Conservation (phyloP, 1,140 invertebrate species). For the Popillia japonica region DNA sequence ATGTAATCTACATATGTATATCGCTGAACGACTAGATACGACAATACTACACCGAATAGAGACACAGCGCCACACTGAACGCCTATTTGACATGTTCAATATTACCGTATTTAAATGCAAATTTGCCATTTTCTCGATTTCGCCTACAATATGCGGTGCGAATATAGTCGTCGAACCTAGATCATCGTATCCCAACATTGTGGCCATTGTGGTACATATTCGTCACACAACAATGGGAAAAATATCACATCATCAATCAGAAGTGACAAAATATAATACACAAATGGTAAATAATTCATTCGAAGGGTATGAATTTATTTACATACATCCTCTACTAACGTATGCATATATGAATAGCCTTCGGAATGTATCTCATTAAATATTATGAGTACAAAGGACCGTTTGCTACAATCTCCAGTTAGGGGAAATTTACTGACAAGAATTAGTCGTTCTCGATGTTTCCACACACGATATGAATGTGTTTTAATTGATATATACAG, state of each 20-base stretch:
- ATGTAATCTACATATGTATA: no score
- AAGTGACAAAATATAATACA: conserved; percentile 7
- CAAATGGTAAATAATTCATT: conserved; percentile 16
- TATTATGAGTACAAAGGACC: neutral
- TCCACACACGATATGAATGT: no score
- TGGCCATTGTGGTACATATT: neutral
- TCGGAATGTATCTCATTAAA: neutral
- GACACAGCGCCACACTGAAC: no score
- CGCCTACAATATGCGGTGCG: neutral
- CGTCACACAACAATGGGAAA: conserved; percentile 8
- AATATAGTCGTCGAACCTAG: neutral
- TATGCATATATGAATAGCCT: neutral
- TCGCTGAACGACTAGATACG: no score
- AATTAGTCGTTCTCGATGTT: no score
- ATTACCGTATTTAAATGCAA: neutral
- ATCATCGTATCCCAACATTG: neutral
- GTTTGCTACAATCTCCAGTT: no score
- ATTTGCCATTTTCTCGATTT: neutral
- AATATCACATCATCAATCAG: conserved; percentile 11
- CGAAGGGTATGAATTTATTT: neutral
- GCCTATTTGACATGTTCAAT: neutral
- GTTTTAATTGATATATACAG: no score
- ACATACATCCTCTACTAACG: neutral
- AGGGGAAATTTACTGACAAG: no score
- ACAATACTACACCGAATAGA: no score